Conservation (phyloP, 2,888 invertebrate genomes). For the Ochropleura plecta region DNA sequence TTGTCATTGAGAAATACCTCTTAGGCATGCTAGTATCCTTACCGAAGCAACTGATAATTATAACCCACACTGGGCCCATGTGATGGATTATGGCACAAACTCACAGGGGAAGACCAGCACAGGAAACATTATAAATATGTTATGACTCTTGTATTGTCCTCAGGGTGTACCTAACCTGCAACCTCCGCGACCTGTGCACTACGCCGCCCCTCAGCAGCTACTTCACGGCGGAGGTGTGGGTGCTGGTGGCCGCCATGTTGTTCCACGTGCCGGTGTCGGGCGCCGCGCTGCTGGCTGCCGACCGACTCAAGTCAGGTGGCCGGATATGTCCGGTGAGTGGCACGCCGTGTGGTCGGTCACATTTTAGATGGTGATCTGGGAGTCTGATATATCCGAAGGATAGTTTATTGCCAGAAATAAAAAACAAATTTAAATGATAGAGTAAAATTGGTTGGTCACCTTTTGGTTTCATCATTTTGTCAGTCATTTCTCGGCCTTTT, state of each 20-base stretch:
- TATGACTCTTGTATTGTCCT: not conserved
- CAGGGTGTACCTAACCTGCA: slow-evolving; percentile 93
- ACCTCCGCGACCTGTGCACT: slow-evolving; percentile 92
- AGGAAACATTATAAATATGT: not conserved
- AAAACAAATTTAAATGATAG: not conserved
- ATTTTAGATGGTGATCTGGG: not conserved
- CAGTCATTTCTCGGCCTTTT: too few relatives aligned
- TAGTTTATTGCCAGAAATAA: not conserved
- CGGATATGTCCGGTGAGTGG: slow-evolving; percentile 79
- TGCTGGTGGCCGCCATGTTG: slow-evolving; percentile 92
- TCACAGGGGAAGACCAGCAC: not conserved
- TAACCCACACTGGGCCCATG: not conserved
- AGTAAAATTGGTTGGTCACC: too few relatives aligned
- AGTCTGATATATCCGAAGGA: not conserved
- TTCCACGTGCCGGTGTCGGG: slow-evolving; percentile 93
- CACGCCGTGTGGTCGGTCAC: too few relatives aligned
- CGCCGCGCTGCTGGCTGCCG: slow-evolving; percentile 91
- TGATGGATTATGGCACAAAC: too few relatives aligned
- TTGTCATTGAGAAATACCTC: too few relatives aligned
- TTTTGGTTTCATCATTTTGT: too few relatives aligned
- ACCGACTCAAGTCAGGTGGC: slow-evolving; percentile 92
- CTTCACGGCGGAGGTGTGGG: slow-evolving; percentile 93
- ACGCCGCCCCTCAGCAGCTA: slow-evolving; percentile 92
- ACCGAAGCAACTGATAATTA: too few relatives aligned
- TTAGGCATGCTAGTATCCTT: too few relatives aligned